A percentile compares a stretch with the other conserved stretches of the same genome.
phyloP scores from a whole-genome alignment of 1,140 invertebrate species.

The Camponotus vicinus region DNA sequence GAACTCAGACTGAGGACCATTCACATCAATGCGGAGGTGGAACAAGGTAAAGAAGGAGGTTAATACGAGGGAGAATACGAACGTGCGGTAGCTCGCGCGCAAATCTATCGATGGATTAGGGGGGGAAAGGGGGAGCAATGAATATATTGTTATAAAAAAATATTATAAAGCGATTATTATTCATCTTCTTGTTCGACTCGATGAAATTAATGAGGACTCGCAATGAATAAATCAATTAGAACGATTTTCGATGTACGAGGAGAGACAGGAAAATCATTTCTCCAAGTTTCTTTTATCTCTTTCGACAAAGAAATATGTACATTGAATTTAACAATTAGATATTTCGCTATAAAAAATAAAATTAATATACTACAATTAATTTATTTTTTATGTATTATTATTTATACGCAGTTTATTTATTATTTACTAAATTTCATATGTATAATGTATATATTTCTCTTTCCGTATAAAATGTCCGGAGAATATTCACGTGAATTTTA shows the following conservation, averaged over 20 bases:
- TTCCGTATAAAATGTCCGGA: background rate
- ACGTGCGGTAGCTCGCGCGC: background rate
- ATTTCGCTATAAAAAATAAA: background rate
- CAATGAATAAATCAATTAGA: background rate
- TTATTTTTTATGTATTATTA: background rate
- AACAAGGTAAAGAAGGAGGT: slow-evolving; percentile 89
- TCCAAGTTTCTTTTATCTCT: background rate
- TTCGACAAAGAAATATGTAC: background rate
- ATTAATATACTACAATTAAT: background rate
- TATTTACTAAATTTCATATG: background rate
- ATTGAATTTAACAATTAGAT: background rate
- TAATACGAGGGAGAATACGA: background rate
- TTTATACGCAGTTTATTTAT: slow-evolving; percentile 11
- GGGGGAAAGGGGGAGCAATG: background rate
- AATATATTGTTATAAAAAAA: background rate
- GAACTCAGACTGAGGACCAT: slow-evolving; percentile 95
- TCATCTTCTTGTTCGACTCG: background rate
- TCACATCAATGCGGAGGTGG: slow-evolving; percentile 97
- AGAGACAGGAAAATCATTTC: too few species aligned
- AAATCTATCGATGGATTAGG: slow-evolving; percentile 22
- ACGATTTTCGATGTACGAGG: background rate
- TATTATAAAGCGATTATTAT: slow-evolving; percentile 32
- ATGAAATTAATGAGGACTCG: background rate
- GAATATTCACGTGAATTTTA: slow-evolving; percentile 28
- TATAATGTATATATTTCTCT: background rate